Conservation (phyloP, 2,113 vertebrate species). For the Caracal caracal region DNA sequence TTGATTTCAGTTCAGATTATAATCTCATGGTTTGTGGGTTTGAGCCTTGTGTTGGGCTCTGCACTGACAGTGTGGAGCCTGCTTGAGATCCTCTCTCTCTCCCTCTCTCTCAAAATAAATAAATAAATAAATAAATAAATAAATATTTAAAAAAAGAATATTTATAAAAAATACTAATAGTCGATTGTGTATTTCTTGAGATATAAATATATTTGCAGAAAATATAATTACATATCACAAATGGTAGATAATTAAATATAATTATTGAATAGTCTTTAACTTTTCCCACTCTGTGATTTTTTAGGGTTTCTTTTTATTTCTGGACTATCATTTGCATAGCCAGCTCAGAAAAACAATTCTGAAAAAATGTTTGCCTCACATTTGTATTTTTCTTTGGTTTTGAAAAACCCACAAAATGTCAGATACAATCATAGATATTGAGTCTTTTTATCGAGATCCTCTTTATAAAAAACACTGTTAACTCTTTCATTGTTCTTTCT, state of each 20-base stretch:
- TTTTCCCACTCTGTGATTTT: background rate
- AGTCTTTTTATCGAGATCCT: background rate
- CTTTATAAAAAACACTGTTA: background rate
- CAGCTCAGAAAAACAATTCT: background rate
- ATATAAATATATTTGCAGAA: constrained; percentile 1
- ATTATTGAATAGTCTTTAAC: background rate
- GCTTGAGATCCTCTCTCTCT: too few species aligned
- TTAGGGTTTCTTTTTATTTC: background rate
- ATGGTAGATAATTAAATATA: background rate
- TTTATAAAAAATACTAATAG: background rate
- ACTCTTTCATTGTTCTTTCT: background rate
- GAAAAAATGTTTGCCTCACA: background rate
- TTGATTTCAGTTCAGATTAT: too few species aligned
- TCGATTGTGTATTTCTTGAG: background rate
- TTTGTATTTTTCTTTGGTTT: constrained; percentile 11
- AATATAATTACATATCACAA: background rate
- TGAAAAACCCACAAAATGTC: background rate
- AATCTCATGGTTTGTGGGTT: too few species aligned
- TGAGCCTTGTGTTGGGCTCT: too few species aligned
- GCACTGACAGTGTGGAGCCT: too few species aligned
- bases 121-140: too few species aligned
- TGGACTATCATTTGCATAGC: background rate
- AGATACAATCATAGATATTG: background rate
- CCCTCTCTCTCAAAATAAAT: too few species aligned
- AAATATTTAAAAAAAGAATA: too few species aligned